A percentile compares a stretch with the other conserved stretches of the same genome.
phyloP scores from a whole-genome alignment of 2,797 vertebrate species.

The Setipinna tenuifilis region DNA sequence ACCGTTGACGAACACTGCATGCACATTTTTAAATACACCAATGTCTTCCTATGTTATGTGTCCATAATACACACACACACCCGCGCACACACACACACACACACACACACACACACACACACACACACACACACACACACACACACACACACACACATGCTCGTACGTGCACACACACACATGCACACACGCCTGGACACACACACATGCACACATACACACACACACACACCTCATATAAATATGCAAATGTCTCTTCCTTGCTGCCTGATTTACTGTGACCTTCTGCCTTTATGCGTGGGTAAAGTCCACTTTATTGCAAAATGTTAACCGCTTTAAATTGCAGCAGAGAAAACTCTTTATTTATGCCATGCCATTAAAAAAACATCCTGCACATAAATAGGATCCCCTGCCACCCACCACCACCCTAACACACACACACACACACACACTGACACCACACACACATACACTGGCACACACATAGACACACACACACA shows the following conservation, averaged over 20 bases:
- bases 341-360: slow-evolving; percentile 67
- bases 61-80: no score
- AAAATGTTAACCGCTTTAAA: slow-evolving; percentile 67
- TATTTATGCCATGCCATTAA: slow-evolving; percentile 73
- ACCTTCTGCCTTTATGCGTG: slow-evolving; percentile 53
- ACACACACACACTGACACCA: not conserved
- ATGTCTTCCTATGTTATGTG: no score
- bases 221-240: not conserved
- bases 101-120: no score
- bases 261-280: slow-evolving; percentile 35
- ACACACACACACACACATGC: no score
- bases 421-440: not conserved
- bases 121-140: no score
- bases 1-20: no score
- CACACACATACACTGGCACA: not conserved
- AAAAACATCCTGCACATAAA: slow-evolving; percentile 26
- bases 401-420: not conserved
- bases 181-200: not conserved
- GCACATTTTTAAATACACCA: no score
- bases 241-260: slow-evolving; percentile 6
- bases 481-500: not conserved
- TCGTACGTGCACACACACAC: no score
- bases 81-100: no score
- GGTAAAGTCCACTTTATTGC: slow-evolving; percentile 68
- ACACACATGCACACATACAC: not conserved